These are phyloP conservation scores for Forbesichthys agassizii DNA, from an alignment of 2,113 vertebrate genomes.

Conservation along the genomic window DNA sequence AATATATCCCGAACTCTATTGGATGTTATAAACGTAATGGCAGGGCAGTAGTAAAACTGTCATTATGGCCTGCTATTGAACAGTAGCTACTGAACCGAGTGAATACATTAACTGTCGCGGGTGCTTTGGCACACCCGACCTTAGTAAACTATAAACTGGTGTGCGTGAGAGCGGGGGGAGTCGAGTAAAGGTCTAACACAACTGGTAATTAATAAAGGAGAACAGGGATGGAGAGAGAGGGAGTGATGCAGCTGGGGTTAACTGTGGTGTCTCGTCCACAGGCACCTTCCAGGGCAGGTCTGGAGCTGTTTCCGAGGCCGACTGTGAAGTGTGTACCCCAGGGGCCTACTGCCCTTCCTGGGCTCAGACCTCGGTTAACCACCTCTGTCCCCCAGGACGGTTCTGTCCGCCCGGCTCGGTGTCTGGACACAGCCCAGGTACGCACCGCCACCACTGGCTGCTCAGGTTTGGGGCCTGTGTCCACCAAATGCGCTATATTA, in stretches of 20 bases:
- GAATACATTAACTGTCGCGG: conserved; percentile 17
- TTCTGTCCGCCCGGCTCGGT: conserved; percentile 83
- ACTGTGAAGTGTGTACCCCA: conserved; percentile 80
- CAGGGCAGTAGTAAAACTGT: conserved; percentile 48
- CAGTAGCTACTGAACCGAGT: conserved; percentile 32
- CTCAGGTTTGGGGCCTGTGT: not conserved
- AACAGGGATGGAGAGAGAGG: not conserved
- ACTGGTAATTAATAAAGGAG: not conserved
- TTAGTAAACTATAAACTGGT: not conserved
- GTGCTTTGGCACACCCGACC: not conserved
- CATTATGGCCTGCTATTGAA: conserved; percentile 21
- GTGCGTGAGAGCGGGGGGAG: not conserved
- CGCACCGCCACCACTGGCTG: conserved; percentile 25
- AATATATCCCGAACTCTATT: conserved; percentile 39
- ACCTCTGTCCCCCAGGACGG: conserved; percentile 81
- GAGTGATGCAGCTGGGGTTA: not conserved
- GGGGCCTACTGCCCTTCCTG: conserved; percentile 83
- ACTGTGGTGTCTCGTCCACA: conserved; percentile 53
- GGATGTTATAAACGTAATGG: conserved; percentile 46
- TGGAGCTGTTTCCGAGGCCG: conserved; percentile 69
- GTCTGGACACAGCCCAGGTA: conserved; percentile 80
- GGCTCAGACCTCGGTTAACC: conserved; percentile 77
- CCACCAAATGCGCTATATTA: too few relatives aligned
- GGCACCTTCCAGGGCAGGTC: conserved; percentile 78
- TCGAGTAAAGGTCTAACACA: not conserved